phyloP scores from a whole-genome alignment of 2,888 invertebrate species.

The Fragum fragum region DNA sequence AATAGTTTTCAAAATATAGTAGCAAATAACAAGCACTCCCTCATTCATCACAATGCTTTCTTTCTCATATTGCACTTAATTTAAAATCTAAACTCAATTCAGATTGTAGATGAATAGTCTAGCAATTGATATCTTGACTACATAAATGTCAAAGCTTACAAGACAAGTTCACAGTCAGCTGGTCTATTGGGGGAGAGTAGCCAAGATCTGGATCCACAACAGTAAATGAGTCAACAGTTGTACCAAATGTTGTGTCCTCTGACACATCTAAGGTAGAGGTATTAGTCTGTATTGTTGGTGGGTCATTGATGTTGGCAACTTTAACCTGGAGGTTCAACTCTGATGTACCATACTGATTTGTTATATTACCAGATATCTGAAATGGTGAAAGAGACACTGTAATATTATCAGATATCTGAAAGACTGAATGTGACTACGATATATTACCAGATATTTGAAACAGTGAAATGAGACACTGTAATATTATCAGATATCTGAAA shows the following conservation, averaged over 20 bases:
- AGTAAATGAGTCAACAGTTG: background rate
- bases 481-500: too few relatives aligned
- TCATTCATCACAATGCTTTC: too few relatives aligned
- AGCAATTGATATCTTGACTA: too few relatives aligned
- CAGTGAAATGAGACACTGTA: too few relatives aligned
- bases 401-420: slow-evolving; percentile 38
- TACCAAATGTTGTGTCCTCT: background rate
- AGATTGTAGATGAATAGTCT: too few relatives aligned
- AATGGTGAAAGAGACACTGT: slow-evolving; percentile 32
- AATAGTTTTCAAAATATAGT: too few relatives aligned
- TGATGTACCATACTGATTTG: slow-evolving; percentile 35
- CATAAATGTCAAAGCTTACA: too few relatives aligned
- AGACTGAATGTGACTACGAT: too few relatives aligned
- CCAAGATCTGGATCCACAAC: slow-evolving; percentile 49
- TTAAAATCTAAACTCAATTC: too few relatives aligned
- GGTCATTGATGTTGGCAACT: slow-evolving; percentile 51
- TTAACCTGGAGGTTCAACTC: slow-evolving; percentile 1
- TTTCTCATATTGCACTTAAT: too few relatives aligned
- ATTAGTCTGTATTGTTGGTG: slow-evolving; percentile 26
- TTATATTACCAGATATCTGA: slow-evolving; percentile 38
- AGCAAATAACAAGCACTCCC: too few relatives aligned
- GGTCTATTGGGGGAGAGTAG: slow-evolving; percentile 20
- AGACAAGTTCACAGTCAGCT: slow-evolving; percentile 17
- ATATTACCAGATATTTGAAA: too few relatives aligned
- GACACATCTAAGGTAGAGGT: background rate